Percentiles rank a stretch among this genome's conserved stretches.
phyloP scores from a whole-genome alignment of 1,140 invertebrate species.

The Trachymyrmex cornetzi region DNA sequence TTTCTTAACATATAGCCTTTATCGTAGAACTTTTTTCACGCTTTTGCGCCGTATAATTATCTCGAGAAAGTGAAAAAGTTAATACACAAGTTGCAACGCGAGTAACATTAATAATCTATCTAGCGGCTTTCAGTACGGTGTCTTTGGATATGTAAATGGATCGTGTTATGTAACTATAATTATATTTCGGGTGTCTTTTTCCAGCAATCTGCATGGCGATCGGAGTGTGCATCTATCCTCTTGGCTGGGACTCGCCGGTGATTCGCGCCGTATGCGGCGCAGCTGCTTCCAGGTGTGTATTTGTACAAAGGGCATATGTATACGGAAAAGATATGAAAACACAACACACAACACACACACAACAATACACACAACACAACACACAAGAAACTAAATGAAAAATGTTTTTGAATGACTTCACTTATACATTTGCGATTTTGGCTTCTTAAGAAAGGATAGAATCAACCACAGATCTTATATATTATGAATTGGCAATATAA shows the following conservation, averaged over 20 bases:
- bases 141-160: neutral
- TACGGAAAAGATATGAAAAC: neutral
- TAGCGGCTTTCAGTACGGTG: neutral
- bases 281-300: conserved; percentile 89
- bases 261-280: conserved; percentile 95
- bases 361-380: too few relatives aligned
- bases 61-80: neutral
- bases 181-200: conserved; percentile 76
- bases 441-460: neutral
- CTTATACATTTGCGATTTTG: neutral
- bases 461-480: neutral
- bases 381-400: neutral
- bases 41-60: neutral
- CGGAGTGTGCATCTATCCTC: conserved; percentile 96
- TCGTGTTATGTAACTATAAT: conserved; percentile 25
- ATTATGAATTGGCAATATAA: too few relatives aligned
- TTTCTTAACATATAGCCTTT: neutral
- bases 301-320: neutral
- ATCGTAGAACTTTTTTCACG: neutral
- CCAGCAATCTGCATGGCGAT: conserved; percentile 93
- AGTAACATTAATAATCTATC: neutral
- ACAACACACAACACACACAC: too few relatives aligned
- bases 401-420: neutral
- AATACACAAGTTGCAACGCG: neutral
- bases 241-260: conserved; percentile 95